These are phyloP conservation scores for Drosophila seguyi DNA, from an alignment of 1,140 invertebrate species.

Conservation along the genomic window DNA sequence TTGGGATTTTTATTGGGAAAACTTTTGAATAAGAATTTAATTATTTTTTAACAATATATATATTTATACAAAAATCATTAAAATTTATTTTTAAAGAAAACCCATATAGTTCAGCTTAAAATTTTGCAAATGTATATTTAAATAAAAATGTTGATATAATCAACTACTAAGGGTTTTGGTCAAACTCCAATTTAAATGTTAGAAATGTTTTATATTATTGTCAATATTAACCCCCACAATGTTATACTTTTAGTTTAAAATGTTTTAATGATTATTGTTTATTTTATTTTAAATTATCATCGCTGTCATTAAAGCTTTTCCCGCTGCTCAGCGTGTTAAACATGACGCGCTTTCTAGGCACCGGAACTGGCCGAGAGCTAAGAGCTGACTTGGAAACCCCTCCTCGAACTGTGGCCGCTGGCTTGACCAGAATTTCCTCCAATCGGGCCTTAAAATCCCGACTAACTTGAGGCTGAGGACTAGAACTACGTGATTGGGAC, in stretches of 20 bases:
- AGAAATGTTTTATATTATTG: neutral
- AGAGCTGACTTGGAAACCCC: slow-evolving; percentile 20
- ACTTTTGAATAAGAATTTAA: neutral
- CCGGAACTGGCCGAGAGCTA: slow-evolving; percentile 56
- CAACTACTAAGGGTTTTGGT: too few relatives aligned
- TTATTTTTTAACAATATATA: too few relatives aligned
- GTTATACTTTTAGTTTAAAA: neutral
- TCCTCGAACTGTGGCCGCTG: slow-evolving; percentile 35
- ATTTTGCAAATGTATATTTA: neutral
- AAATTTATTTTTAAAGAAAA: neutral
- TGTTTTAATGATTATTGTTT: neutral
- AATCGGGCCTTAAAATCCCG: slow-evolving; percentile 66
- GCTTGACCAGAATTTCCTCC: slow-evolving; percentile 70
- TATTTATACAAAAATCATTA: too few relatives aligned
- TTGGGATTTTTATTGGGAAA: neutral
- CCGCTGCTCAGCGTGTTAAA: slow-evolving; percentile 58
- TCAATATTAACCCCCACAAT: neutral
- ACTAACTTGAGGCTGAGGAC: slow-evolving; percentile 18
- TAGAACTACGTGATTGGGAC: slow-evolving; percentile 40
- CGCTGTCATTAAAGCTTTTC: slow-evolving; percentile 27
- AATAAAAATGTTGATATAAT: neutral
- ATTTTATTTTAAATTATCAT: slow-evolving; percentile 28
- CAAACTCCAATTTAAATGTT: neutral
- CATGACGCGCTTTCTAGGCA: slow-evolving; percentile 82
- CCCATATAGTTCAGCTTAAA: neutral